Percentiles rank a stretch among this genome's conserved stretches.
Conservation (phyloP, 2,113 vertebrate genomes). For the Pterophyllum scalare region DNA sequence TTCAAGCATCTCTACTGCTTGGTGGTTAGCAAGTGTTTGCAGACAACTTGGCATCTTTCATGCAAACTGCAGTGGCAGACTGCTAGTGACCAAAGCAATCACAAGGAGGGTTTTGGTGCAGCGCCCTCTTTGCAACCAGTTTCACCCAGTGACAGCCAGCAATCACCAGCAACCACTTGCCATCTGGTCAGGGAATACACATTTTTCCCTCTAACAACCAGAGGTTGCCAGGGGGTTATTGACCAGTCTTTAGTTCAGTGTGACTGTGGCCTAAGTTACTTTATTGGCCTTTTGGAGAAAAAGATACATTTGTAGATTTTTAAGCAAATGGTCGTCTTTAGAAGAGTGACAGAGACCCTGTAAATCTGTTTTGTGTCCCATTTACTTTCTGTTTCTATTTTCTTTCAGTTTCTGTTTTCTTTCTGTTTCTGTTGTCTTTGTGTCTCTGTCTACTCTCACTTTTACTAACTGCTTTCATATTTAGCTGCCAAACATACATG, state of each 20-base stretch:
- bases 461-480: neutral
- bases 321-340: neutral
- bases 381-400: neutral
- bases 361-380: neutral
- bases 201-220: no score
- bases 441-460: neutral
- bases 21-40: neutral
- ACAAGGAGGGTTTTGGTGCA: neutral
- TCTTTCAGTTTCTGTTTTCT: neutral
- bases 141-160: fast-evolving
- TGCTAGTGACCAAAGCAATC: neutral
- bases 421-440: neutral
- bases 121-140: neutral
- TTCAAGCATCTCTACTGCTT: neutral
- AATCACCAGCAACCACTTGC: no score
- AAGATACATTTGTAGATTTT: neutral
- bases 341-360: neutral
- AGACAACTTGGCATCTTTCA: neutral
- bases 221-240: no score
- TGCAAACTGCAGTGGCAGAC: neutral
- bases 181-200: no score
- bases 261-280: no score
- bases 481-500: neutral
- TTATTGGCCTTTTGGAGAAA: neutral
- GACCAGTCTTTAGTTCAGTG: no score